Evolutionary conservation across 1,140 invertebrate species (phyloP), one percentile per base, ranked within the genome.

Genomic region (Hetaerina americana): DNA sequence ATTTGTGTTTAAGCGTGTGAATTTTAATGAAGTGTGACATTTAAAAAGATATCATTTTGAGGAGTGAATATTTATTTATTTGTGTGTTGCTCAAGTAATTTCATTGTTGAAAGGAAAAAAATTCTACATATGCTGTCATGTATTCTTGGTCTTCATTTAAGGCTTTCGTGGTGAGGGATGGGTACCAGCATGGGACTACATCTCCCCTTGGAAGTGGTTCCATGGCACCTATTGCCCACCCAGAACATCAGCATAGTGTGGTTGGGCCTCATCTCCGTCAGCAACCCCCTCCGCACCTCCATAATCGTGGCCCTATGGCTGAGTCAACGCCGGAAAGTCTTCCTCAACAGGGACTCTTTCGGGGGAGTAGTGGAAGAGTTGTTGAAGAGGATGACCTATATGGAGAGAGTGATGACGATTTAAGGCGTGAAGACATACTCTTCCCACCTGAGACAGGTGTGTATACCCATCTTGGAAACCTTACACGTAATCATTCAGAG

Each of bases 321-420:
- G 18, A 73, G 8, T 18, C 28, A 2, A 40, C 66, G 26, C 31
- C 67, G 69, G 26, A 40, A 15, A n/a, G 69, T 26, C 6, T 71
- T 66, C 72, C 72, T 71, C 31, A 70, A 26, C 25, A 57, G 0
- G 3, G 72, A 70, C 40, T 57, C 40, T 57, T 18, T 12, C 2
- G 15, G 2, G 15, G 40, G 10, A 57, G 22, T 57, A 12, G 15
- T 18, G 40, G 40, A 57, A 57, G 40, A 12, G 40, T 57, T 57
- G 40, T 57, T 57, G 40, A 89, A 80, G 93, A 94, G 78, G 93
- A 95, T 79, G n/a, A n/a, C n/a, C n/a, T n/a, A n/a, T 91, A 91
- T 77, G 84, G 85, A 76, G 93, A 94, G 80, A 93, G 92, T 78
- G 94, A 96, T 81, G 94, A 96, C 80, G 94, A 96, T 78, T 85